These are phyloP conservation scores for Drosophila mauritiana DNA, from an alignment of 1,140 invertebrate species.

Conservation along the genomic window DNA sequence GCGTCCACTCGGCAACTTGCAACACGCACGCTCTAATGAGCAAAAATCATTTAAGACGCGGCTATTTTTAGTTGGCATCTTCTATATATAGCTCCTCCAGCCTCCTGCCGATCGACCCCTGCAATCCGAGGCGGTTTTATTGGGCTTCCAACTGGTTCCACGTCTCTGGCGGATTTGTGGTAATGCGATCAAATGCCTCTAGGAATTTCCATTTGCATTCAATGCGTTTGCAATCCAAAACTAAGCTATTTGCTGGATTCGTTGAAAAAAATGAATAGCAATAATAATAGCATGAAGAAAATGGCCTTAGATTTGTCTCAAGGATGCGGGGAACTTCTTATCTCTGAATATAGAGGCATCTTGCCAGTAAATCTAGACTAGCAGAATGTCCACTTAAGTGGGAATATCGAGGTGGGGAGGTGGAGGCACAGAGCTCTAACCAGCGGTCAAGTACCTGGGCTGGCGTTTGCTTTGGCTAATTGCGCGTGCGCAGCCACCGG, in stretches of 20 bases:
- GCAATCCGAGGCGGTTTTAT: conserved; percentile 65
- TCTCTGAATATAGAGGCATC: too few species aligned
- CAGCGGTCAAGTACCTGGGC: conserved; percentile 74
- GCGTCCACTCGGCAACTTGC: conserved; percentile 10
- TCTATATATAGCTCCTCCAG: conserved; percentile 65
- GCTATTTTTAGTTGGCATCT: conserved; percentile 79
- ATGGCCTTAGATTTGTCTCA: background rate
- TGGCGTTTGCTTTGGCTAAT: conserved; percentile 72
- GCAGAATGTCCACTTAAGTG: too few species aligned
- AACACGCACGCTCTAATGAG: conserved; percentile 81
- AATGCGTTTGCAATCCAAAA: conserved; percentile 22
- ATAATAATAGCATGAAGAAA: background rate
- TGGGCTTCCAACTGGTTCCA: conserved; percentile 73
- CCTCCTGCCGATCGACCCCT: conserved; percentile 9
- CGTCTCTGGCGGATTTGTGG: conserved; percentile 44
- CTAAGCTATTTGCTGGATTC: background rate
- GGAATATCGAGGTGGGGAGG: background rate
- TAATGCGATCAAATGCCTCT: conserved; percentile 72
- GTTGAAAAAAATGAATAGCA: background rate
- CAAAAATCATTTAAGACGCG: conserved; percentile 81
- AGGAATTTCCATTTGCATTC: conserved; percentile 60
- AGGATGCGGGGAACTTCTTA: background rate
- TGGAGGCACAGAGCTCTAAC: conserved; percentile 1
- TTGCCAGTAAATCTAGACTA: background rate
- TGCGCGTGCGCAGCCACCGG: conserved; percentile 77